These are phyloP conservation scores for Nestor notabilis DNA, from an alignment of 2,113 vertebrate genomes.

Conservation along the genomic window DNA sequence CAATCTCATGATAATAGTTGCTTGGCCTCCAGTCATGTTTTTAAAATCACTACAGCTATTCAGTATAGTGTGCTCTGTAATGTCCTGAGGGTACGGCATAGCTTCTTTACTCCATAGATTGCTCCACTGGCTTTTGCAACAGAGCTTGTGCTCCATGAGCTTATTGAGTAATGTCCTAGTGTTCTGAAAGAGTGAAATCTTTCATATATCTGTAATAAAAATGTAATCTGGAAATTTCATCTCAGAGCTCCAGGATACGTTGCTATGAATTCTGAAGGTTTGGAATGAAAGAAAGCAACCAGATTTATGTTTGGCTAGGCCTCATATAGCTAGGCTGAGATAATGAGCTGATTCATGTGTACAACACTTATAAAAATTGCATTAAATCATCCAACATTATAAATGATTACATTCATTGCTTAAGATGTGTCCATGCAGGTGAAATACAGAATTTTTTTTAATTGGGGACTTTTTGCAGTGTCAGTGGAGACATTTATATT, in stretches of 20 bases:
- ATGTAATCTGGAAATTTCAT: not conserved
- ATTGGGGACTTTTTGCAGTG: not conserved
- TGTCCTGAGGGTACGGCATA: not conserved
- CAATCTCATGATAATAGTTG: not conserved
- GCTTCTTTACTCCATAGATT: not conserved
- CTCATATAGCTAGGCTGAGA: not conserved
- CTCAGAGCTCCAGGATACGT: not conserved
- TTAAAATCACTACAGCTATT: not conserved
- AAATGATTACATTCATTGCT: constrained; percentile 4
- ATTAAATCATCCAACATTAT: not conserved
- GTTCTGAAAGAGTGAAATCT: not conserved
- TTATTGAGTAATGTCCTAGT: not conserved
- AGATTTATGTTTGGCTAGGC: not conserved
- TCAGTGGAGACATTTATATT: not conserved
- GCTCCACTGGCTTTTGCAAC: not conserved
- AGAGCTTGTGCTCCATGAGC: not conserved
- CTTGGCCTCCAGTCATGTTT: not conserved
- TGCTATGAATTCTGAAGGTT: not conserved
- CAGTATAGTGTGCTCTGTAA: not conserved
- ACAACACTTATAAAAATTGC: not conserved
- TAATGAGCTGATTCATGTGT: constrained; percentile 19
- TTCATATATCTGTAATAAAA: not conserved
- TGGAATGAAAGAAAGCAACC: not conserved
- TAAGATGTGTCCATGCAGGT: not conserved
- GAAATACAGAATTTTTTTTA: not conserved